Evolutionary conservation across 2,888 invertebrate species (phyloP).

Genomic region (Oscheius onirici): DNA sequence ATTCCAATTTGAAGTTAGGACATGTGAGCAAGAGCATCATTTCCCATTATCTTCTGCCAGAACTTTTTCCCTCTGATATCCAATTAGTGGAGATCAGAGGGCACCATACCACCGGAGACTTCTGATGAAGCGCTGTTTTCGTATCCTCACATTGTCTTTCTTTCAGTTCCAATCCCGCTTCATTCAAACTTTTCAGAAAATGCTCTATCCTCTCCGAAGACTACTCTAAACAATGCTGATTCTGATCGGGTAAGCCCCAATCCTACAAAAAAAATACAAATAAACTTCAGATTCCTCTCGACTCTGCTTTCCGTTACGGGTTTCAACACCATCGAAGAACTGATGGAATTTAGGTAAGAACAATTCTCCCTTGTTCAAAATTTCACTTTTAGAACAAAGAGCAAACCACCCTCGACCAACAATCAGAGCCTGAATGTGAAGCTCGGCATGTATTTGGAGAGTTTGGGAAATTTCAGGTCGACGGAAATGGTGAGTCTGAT

Average conservation of each 20-base stretch:
- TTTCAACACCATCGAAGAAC: constrained; percentile 16
- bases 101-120: too few species aligned
- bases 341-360: constrained; percentile 6
- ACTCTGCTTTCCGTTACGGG: not conserved
- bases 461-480: constrained; percentile 59
- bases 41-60: too few species aligned
- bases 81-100: too few species aligned
- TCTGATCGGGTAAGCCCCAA: not conserved
- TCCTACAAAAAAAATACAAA: too few species aligned
- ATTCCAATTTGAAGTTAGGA: too few species aligned
- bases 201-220: not conserved
- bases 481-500: constrained; percentile 56
- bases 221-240: too few species aligned
- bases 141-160: too few species aligned
- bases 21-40: too few species aligned
- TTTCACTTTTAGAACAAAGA: constrained; percentile 20
- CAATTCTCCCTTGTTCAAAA: too few species aligned
- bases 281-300: not conserved
- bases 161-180: too few species aligned
- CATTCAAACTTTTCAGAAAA: not conserved
- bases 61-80: too few species aligned
- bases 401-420: constrained; percentile 43
- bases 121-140: too few species aligned
- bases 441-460: constrained; percentile 59
- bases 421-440: constrained; percentile 45